Base-by-base conservation (phyloP, 1,140 invertebrate species). In the Mercenaria mercenaria region DNA sequence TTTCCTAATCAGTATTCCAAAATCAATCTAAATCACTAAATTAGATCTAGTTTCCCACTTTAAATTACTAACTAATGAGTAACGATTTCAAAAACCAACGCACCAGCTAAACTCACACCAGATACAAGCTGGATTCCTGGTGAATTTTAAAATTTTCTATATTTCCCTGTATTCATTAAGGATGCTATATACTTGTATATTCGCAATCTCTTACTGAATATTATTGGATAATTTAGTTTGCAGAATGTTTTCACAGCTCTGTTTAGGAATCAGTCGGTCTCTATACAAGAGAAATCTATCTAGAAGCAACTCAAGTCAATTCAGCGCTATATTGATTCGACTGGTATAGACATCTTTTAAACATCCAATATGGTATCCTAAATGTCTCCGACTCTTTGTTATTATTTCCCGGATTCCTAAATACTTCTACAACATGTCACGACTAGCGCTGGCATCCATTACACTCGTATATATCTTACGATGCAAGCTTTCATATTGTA, bases 201-300 rank as follows among this genome's bases (percentile, higher is more conserved):
- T 39, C 67, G 15, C 23, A 39, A 72, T 72, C 67, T 72, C 34
- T 39, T 72, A 20, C 67, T 8, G 34, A 72, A 39, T 72, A 72
- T 39, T 72, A 72, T 72, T 72, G 67, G 67, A 72, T 72, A 72
- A 41, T 72, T 72, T 72, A 72, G 67, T 72, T 72, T 72, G 67
- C 67, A 72, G 67, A 72, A 72, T 72, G 67, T 72, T 39, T 72
- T 72, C 67, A 39, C 67, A 72, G 67, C 67, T 39, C 34, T 39
- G 67, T 72, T 72, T 72, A 37, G 34, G 34, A 72, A 72, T 39
- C 67, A 72, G 67, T 29, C 59, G 26, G 59, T 64, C n/a, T 64
- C 59, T 64, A 8, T 64, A 72, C 23, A 29, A 37, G 67, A 72
- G 67, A 72, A 67, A 72, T 29, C 67, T 72, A 72, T 72, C 34